Base-by-base conservation (phyloP, 2,888 invertebrate species). In the Nomada hirtipes region DNA sequence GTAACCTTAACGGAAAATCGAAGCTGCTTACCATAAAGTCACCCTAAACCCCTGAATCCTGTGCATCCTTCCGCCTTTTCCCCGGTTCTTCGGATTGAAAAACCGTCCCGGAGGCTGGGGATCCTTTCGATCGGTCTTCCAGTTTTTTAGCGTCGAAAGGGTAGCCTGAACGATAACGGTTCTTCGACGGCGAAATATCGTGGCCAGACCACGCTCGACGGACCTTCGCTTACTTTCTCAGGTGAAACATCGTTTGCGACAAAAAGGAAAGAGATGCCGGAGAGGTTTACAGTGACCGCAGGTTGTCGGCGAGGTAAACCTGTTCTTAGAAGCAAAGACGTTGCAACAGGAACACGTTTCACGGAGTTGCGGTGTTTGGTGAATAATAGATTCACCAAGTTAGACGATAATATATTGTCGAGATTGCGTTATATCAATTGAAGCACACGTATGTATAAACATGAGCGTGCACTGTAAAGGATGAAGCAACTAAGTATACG, bases 11-110 rank as follows among this genome's bases (percentile, higher is more conserved):
- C 92, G 92, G 92, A 91, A 92, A 93, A 92, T 93, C 92, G 92
- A 93, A 92, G 89, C 91, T 92, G 91, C 92, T 93, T 93, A 92
- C 92, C 93, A 92, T 93, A 92, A 93, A 93, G 90, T 91, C 91
- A 86, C 86, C 89, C 90, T 89, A 91, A 91, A 92, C 89, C 92
- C 85, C 79, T 84, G 89, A 91, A 91, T 90, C 90, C 91, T 87
- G 79, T 86, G 84, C 89, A 86, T 83, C 84, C 88, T 84, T 78
- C 73, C 85, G 88, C 76, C 85, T 87, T 88, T 85, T 85, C 80
- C 80, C 79, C 78, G 77, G 70, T 84, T 78, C 82, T 65, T 70
- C 76, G 80, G 82, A 91, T 89, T 90, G 90, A 90, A 90, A 90
- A 89, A 87, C 82, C 83, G 78, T 68, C 74, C 74, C 36, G 36